These are phyloP conservation scores for Bombus huntii DNA, from an alignment of 1,140 invertebrate species.

Conservation along the genomic window DNA sequence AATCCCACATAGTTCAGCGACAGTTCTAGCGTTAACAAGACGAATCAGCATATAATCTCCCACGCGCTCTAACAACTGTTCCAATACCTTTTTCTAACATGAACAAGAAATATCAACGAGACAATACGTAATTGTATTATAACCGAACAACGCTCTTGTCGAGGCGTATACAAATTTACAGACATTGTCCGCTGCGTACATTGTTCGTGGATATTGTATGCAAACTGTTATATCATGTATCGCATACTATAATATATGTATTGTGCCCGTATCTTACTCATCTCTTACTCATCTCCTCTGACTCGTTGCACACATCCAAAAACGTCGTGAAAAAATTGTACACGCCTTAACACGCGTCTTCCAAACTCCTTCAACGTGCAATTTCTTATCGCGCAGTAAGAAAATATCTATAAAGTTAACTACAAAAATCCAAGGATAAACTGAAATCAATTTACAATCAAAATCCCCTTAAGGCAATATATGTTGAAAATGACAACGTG, in stretches of 20 bases:
- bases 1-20: no score
- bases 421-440: no score
- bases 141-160: no score
- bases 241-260: neutral
- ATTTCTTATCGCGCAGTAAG: no score
- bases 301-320: neutral
- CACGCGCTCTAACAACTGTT: neutral
- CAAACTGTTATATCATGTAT: neutral
- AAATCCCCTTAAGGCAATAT: no score
- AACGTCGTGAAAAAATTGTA: neutral
- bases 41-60: neutral
- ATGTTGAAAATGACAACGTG: no score
- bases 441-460: no score
- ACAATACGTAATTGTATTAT: neutral
- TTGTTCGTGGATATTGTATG: slow-evolving; percentile 1
- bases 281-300: neutral
- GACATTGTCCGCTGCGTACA: neutral
- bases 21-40: no score
- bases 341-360: neutral
- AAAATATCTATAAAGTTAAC: no score
- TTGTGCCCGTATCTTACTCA: no score
- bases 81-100: neutral
- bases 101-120: neutral
- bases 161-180: neutral
- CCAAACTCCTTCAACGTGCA: no score